These are phyloP conservation scores for Nemurella pictetii DNA, from an alignment of 2,888 invertebrate species.

Conservation along the genomic window DNA sequence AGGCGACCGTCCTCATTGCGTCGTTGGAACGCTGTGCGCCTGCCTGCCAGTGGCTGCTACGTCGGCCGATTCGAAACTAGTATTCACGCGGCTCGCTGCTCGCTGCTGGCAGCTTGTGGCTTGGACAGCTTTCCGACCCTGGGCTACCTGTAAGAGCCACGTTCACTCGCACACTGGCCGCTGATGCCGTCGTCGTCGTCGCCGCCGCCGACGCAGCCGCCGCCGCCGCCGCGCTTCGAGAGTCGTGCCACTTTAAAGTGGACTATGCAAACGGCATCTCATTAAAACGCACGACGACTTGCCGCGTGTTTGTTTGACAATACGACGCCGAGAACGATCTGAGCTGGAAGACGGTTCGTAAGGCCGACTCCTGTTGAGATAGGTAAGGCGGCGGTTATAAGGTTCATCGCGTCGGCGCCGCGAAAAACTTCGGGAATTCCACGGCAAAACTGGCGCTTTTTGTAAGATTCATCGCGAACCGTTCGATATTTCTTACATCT, in stretches of 20 bases:
- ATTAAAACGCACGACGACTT: not conserved
- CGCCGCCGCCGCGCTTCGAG: not conserved
- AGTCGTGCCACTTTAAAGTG: slow-evolving; percentile 18
- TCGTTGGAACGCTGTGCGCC: not conserved
- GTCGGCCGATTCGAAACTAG: slow-evolving; percentile 23
- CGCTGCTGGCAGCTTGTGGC: not conserved
- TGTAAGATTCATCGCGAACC: no score
- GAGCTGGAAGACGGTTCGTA: no score
- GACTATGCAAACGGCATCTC: not conserved
- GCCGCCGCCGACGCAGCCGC: not conserved
- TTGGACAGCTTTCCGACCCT: not conserved
- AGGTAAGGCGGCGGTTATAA: no score
- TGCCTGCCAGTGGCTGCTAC: slow-evolving; percentile 12
- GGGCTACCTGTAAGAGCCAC: slow-evolving; percentile 1
- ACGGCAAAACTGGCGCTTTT: no score
- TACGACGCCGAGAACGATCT: no score
- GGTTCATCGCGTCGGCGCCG: no score
- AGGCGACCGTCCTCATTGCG: slow-evolving; percentile 9
- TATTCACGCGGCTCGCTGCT: not conserved
- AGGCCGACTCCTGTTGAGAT: no score
- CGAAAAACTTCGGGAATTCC: no score
- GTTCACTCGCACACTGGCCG: slow-evolving; percentile 2
- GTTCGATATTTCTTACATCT: no score
- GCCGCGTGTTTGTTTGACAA: not conserved
- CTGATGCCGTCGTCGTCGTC: not conserved